Conservation (phyloP, 1,140 invertebrate genomes). For the Leptinotarsa lineolata region DNA sequence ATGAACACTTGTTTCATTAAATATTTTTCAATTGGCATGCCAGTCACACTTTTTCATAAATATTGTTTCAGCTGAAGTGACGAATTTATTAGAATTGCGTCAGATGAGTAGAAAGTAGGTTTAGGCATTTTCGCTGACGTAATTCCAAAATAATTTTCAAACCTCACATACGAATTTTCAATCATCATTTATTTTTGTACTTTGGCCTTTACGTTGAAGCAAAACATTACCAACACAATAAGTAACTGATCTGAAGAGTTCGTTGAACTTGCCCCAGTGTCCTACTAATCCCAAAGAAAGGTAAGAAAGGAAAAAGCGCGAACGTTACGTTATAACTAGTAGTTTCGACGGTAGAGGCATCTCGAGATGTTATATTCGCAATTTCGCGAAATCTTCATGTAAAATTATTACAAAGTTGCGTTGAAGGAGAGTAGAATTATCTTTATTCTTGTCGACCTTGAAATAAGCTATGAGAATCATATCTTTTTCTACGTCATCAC, state of each 20-base stretch:
- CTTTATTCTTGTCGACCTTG: too few species aligned
- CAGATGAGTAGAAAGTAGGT: neutral
- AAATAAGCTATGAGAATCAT: too few species aligned
- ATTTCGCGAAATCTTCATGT: neutral
- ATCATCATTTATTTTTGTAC: neutral
- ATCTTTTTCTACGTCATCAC: too few species aligned
- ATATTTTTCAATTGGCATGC: too few species aligned
- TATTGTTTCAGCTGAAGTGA: too few species aligned
- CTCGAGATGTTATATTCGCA: neutral
- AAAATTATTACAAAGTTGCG: neutral
- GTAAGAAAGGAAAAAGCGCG: conserved; percentile 33
- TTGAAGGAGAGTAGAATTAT: neutral
- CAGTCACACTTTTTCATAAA: too few species aligned
- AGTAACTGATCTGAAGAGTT: conserved; percentile 32
- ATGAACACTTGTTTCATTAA: too few species aligned
- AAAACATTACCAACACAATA: neutral
- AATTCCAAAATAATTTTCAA: neutral
- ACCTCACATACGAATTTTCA: neutral
- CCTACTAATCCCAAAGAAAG: conserved; percentile 44
- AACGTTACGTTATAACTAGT: neutral
- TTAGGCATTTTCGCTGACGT: neutral
- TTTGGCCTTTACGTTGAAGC: neutral
- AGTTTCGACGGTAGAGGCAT: neutral
- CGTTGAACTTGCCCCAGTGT: conserved; percentile 43
- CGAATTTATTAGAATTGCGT: too few species aligned